These are phyloP conservation scores for Myotis findleyi DNA, from an alignment of 2,797 vertebrate genomes.

Conservation along the genomic window DNA sequence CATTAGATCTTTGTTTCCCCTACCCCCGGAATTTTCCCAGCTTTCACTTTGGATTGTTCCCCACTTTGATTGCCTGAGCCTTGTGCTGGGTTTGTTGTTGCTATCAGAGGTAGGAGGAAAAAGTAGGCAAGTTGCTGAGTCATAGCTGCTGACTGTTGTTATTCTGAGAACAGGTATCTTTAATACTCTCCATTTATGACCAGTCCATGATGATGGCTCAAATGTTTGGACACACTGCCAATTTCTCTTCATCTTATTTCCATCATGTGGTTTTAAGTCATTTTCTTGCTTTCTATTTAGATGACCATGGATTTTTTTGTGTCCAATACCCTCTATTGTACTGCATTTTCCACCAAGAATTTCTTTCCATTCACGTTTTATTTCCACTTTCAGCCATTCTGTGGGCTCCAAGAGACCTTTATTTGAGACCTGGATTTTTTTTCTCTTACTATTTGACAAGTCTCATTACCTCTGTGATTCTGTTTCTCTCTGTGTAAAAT, in stretches of 20 bases:
- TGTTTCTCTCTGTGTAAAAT: not conserved
- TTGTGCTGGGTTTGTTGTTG: not conserved
- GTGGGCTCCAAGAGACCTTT: not conserved
- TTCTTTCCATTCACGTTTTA: conserved; percentile 32
- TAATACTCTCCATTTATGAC: conserved; percentile 26
- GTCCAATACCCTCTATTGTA: not conserved
- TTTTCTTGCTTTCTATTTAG: conserved; percentile 46
- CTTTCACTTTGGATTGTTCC: not conserved
- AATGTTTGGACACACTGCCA: not conserved
- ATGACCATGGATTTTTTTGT: not conserved
- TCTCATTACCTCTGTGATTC: not conserved
- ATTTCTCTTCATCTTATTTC: not conserved
- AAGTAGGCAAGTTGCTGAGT: conserved; percentile 9
- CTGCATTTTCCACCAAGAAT: not conserved
- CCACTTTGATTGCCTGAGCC: not conserved
- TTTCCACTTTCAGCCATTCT: not conserved
- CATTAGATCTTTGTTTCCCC: not conserved
- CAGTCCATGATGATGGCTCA: not conserved
- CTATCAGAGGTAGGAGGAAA: not conserved
- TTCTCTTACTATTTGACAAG: not conserved
- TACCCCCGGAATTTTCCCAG: not conserved
- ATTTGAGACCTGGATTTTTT: not conserved
- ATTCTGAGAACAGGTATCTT: conserved; percentile 26
- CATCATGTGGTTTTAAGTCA: not conserved
- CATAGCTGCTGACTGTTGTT: not conserved